Percentiles rank a stretch among this genome's conserved stretches.
Evolutionary conservation across 2,113 vertebrate genomes (phyloP).

Genomic region (Nothobranchius kuhntae): DNA sequence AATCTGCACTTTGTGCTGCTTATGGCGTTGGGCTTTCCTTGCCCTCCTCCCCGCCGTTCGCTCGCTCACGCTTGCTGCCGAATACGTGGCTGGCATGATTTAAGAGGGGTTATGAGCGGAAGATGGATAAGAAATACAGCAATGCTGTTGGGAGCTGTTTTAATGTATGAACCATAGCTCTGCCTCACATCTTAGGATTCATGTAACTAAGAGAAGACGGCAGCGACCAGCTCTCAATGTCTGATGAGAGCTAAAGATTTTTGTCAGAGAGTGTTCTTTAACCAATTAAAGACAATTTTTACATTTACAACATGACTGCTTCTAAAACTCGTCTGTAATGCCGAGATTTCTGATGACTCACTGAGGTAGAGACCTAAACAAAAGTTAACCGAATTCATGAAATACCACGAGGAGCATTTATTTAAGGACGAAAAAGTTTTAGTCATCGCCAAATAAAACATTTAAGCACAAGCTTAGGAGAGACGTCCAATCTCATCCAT

Average conservation of each 20-base stretch:
- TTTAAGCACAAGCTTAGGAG: neutral
- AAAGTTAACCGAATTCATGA: too few species aligned
- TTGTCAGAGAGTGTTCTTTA: too few species aligned
- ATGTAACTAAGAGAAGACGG: neutral
- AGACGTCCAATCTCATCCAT: neutral
- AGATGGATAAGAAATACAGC: neutral
- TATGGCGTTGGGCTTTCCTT: constrained; percentile 44
- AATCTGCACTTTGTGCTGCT: constrained; percentile 63
- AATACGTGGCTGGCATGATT: constrained; percentile 54
- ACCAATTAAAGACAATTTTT: too few species aligned
- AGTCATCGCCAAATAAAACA: neutral
- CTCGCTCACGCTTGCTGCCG: constrained; percentile 40
- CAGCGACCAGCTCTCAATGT: neutral
- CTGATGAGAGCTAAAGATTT: neutral
- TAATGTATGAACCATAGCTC: neutral
- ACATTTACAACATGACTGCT: neutral
- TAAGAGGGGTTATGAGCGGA: constrained; percentile 13
- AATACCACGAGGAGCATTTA: neutral
- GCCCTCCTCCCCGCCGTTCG: constrained; percentile 34
- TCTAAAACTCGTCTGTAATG: too few species aligned
- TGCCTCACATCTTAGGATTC: constrained; percentile 1
- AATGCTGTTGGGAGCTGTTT: neutral
- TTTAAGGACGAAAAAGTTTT: neutral
- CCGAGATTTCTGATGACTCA: too few species aligned
- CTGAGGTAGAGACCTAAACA: too few species aligned